Evolutionary conservation across 2,888 invertebrate species (phyloP).

Genomic region (Stenichneumon culpator): DNA sequence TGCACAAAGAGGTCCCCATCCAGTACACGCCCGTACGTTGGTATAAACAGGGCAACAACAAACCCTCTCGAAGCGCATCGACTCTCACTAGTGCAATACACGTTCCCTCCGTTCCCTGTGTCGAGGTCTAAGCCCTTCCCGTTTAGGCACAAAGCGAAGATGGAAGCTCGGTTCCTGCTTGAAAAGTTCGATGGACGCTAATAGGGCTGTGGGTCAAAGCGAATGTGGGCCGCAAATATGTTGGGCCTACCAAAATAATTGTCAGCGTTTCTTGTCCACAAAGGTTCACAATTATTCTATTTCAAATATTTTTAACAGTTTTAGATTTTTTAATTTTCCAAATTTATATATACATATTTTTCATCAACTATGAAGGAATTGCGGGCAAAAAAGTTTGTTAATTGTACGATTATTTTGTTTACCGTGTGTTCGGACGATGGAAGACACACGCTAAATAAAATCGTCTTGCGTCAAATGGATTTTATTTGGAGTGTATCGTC

Average conservation of each 20-base stretch:
- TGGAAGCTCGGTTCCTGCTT: not conserved
- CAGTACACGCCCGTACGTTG: conserved; percentile 6
- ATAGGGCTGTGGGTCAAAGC: not conserved
- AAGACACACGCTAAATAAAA: too few species aligned
- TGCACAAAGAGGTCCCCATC: conserved; percentile 54
- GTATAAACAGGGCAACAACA: conserved; percentile 32
- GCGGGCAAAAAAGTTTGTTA: too few species aligned
- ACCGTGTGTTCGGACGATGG: too few species aligned
- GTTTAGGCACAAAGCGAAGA: not conserved
- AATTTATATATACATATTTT: too few species aligned
- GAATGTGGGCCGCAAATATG: not conserved
- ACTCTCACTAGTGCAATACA: conserved; percentile 55
- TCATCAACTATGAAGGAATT: too few species aligned
- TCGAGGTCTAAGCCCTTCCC: not conserved
- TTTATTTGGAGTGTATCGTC: too few species aligned
- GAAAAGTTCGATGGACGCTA: not conserved
- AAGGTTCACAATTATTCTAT: too few species aligned
- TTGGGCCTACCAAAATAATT: not conserved
- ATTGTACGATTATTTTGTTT: too few species aligned
- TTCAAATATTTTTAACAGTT: too few species aligned
- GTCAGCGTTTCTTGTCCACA: too few species aligned
- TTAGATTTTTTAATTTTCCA: too few species aligned
- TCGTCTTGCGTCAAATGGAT: too few species aligned
- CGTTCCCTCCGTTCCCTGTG: conserved; percentile 10
- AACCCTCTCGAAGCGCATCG: conserved; percentile 42